Conservation (phyloP, 2,797 vertebrate genomes). For the Bufotes viridis region DNA sequence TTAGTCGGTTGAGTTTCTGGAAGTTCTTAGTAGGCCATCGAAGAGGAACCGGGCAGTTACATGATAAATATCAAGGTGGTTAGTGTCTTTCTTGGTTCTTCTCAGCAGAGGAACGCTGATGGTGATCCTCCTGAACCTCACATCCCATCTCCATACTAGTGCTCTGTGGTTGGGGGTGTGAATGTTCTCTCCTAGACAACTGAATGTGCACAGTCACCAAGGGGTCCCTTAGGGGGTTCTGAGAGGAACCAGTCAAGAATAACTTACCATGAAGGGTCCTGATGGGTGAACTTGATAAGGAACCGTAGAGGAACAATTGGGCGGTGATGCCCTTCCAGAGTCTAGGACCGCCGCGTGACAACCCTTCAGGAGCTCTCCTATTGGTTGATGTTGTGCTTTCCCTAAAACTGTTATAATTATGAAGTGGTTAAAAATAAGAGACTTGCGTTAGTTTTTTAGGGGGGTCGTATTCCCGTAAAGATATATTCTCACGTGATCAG, state of each 20-base stretch:
- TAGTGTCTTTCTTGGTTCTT: neutral
- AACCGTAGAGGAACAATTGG: neutral
- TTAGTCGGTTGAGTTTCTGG: too few species aligned
- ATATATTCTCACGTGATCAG: too few species aligned
- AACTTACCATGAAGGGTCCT: neutral
- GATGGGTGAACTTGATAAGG: neutral
- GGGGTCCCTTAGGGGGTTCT: conserved; percentile 30
- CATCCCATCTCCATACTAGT: neutral
- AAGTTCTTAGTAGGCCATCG: neutral
- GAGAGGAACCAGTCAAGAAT: neutral
- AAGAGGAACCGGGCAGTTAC: neutral
- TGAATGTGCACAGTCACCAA: conserved; percentile 40
- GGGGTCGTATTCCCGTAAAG: too few species aligned
- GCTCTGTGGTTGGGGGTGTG: conserved; percentile 21
- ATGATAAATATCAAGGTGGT: neutral
- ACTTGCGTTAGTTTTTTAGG: too few species aligned
- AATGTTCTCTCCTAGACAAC: conserved; percentile 42
- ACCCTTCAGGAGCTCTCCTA: neutral
- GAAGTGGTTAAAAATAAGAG: too few species aligned
- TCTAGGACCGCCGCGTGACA: neutral
- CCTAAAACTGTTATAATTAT: too few species aligned
- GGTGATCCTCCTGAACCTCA: neutral
- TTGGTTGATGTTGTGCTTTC: too few species aligned
- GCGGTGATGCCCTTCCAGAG: neutral
- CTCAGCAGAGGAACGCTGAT: neutral